Conservation (phyloP, 1,140 invertebrate species). For the Aphaenogaster floridana region DNA sequence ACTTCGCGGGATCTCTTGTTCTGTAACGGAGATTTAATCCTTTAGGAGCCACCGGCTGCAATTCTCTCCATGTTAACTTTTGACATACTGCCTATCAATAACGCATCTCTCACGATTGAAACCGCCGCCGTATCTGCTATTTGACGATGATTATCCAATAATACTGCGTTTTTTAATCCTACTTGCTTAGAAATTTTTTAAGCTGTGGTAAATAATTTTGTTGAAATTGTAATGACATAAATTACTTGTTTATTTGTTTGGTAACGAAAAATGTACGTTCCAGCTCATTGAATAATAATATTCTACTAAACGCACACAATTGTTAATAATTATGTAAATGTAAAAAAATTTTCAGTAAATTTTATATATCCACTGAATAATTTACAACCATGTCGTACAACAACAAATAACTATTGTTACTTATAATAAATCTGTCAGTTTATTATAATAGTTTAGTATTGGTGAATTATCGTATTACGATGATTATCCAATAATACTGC, state of each 20-base stretch:
- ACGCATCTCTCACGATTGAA: constrained; percentile 1
- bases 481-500: no score
- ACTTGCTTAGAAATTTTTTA: not conserved
- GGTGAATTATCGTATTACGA: not conserved
- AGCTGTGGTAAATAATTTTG: not conserved
- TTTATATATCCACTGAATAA: not conserved
- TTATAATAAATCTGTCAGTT: not conserved
- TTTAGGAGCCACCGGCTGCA: not conserved
- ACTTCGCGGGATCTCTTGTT: constrained; percentile 4
- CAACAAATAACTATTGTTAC: not conserved
- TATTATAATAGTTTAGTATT: not conserved
- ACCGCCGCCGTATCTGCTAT: not conserved
- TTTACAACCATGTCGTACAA: not conserved
- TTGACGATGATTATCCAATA: not conserved
- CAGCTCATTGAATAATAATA: not conserved
- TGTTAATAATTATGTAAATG: not conserved
- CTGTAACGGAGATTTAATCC: not conserved
- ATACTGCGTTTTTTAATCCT: not conserved
- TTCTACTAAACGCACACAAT: not conserved
- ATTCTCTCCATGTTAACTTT: not conserved
- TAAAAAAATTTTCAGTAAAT: not conserved
- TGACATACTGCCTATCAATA: not conserved
- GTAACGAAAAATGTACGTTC: not conserved
- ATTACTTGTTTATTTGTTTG: no score
- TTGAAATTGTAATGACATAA: not conserved